phyloP scores from a whole-genome alignment of 1,140 invertebrate species.

The Papilio xuthus region DNA sequence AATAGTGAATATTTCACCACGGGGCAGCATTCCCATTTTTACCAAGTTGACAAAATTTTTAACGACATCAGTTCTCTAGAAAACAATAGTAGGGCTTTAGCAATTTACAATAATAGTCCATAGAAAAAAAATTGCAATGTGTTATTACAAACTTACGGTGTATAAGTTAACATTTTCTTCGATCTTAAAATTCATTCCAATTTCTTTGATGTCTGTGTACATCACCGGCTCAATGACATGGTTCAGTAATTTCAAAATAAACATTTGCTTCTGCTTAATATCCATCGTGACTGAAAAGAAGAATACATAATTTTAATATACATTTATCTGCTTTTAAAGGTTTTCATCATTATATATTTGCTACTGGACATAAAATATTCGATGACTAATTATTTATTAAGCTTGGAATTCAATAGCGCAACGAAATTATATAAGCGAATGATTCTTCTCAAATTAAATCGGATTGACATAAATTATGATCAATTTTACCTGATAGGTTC shows the following conservation, averaged over 20 bases:
- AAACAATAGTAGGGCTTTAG: conserved; percentile 29
- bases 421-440: neutral
- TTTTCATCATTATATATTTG: neutral
- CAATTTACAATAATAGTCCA: neutral
- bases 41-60: conserved; percentile 83
- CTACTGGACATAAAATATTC: neutral
- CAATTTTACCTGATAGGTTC: conserved; percentile 50
- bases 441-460: neutral
- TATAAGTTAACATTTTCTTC: conserved; percentile 78
- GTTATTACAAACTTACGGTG: conserved; percentile 55
- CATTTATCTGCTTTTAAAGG: neutral
- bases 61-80: conserved; percentile 82
- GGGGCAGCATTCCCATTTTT: conserved; percentile 81
- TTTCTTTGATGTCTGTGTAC: conserved; percentile 77
- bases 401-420: neutral
- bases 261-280: conserved; percentile 79
- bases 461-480: neutral
- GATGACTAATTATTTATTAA: neutral
- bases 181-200: conserved; percentile 81
- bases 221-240: conserved; percentile 82
- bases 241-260: conserved; percentile 84
- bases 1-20: conserved; percentile 84
- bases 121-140: neutral
- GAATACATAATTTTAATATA: conserved; percentile 38
- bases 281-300: conserved; percentile 78